Percentiles rank a stretch among this genome's conserved stretches.
These are phyloP conservation scores for Cybosia mesomella DNA, from an alignment of 2,888 invertebrate genomes.

Conservation along the genomic window DNA sequence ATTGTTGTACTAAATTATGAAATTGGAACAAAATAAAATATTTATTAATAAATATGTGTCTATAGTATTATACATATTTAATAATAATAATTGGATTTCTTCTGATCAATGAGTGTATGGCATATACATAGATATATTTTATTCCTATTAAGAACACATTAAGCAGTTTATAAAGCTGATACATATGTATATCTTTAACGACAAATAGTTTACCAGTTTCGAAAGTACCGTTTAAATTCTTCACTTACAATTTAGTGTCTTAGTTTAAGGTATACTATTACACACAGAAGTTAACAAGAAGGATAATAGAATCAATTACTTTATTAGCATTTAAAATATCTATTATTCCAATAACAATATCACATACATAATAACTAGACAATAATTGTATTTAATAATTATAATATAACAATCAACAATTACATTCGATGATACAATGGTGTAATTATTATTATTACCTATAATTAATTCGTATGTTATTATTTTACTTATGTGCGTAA, in stretches of 20 bases:
- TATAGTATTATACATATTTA: background rate
- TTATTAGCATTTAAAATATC: conserved; percentile 80
- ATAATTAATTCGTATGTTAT: conserved; percentile 77
- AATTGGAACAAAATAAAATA: background rate
- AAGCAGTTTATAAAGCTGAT: conserved; percentile 43
- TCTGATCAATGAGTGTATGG: background rate
- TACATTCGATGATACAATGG: conserved; percentile 82
- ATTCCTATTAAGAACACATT: conserved; percentile 41
- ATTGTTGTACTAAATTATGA: background rate
- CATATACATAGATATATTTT: conserved; percentile 24
- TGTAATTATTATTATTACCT: conserved; percentile 71
- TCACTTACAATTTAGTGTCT: conserved; percentile 55
- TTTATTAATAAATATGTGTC: background rate
- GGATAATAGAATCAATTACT: conserved; percentile 75
- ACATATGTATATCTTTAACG: conserved; percentile 26
- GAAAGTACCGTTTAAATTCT: conserved; percentile 51
- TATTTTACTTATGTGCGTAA: conserved; percentile 74
- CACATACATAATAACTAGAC: conserved; percentile 84
- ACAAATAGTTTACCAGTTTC: conserved; percentile 40
- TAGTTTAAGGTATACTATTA: conserved; percentile 63
- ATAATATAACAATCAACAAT: conserved; percentile 82
- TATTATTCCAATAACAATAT: conserved; percentile 85
- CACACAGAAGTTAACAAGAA: conserved; percentile 84
- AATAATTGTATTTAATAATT: conserved; percentile 73
- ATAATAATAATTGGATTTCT: background rate